phyloP scores from a whole-genome alignment of 2,888 invertebrate genomes.

The Drosophila cognata region DNA sequence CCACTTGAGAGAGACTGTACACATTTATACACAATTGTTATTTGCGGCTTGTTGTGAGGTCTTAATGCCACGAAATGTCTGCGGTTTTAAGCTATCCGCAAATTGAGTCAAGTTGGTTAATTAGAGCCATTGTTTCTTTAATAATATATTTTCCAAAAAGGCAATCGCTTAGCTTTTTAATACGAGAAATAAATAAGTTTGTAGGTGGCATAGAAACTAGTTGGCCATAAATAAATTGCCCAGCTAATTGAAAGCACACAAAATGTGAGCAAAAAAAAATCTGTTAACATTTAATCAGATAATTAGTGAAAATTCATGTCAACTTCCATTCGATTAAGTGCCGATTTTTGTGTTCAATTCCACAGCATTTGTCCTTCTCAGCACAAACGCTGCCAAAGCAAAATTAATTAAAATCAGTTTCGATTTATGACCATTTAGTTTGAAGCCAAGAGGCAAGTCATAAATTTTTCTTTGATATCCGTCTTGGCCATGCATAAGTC shows the following conservation, averaged over 20 bases:
- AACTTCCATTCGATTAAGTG: not conserved
- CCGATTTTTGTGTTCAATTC: not conserved
- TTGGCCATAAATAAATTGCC: not conserved
- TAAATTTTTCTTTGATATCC: constrained; percentile 34
- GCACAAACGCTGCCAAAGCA: not conserved
- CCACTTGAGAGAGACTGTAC: constrained; percentile 44
- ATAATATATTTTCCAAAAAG: not conserved
- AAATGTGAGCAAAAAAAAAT: not conserved
- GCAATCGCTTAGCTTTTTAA: not conserved
- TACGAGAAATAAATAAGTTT: not conserved
- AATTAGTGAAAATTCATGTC: not conserved
- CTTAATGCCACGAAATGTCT: constrained; percentile 23
- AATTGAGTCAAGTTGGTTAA: constrained; percentile 38
- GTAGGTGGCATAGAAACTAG: not conserved
- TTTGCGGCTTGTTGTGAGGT: constrained; percentile 53
- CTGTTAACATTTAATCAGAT: not conserved
- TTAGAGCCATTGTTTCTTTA: constrained; percentile 58
- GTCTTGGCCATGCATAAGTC: constrained; percentile 32
- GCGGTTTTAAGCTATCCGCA: constrained; percentile 40
- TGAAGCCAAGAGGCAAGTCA: constrained; percentile 26
- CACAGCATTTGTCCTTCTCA: constrained; percentile 2
- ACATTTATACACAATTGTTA: not conserved
- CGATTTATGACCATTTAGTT: constrained; percentile 71
- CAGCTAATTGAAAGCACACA: not conserved
- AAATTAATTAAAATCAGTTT: constrained; percentile 69